Evolutionary conservation across 1,140 invertebrate genomes (phyloP), one percentile per base, ranked within the genome.

Genomic region (Plutomurus gul): DNA sequence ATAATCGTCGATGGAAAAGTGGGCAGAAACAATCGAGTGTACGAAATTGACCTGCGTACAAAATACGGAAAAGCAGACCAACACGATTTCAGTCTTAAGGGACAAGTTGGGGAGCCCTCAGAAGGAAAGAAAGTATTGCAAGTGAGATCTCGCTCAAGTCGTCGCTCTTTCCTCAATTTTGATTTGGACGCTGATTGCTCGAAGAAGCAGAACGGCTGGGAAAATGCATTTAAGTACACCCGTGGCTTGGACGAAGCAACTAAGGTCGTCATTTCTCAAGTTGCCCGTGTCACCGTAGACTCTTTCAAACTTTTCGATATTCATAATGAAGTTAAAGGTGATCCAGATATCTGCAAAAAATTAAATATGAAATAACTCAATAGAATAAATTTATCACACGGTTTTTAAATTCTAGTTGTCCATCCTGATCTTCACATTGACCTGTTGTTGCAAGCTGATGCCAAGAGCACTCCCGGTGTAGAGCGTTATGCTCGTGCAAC

Each of bases 171-270:
- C 81, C 90, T 90, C 0, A 88, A 88, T 65, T 86, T 90, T 46
- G 91, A 89, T 22, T 8, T 91, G 3, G 85, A 88, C 3, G 89
- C 87, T 80, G 87, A 89, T 13, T 82, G 86, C 7, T 85, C 87
- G 83, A 73, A 22, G 76, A 84, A 6, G 51, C 82, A 33, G 18
- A 78, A 84, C 4, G 33, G 4, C n/a, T 65, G 70, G 39, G 76
- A 82, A 25, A 33, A 77, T 30, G 43, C 22, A 1, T 8, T 79
- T 22, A 13, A 65, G 18, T 81, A 74, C 75, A 79, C 74, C 27
- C 65, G 60, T 1, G 74, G 77, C 39, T 2, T 74, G 10, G 60
- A 82, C 30, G 70, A 56, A 65, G 11, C 71, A 56, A 22, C 6
- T 16, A 80, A 77, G 49, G 39, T 78, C 8, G 30, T 36, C 18